phyloP scores from a whole-genome alignment of 2,888 invertebrate species.

The Leucania comma region DNA sequence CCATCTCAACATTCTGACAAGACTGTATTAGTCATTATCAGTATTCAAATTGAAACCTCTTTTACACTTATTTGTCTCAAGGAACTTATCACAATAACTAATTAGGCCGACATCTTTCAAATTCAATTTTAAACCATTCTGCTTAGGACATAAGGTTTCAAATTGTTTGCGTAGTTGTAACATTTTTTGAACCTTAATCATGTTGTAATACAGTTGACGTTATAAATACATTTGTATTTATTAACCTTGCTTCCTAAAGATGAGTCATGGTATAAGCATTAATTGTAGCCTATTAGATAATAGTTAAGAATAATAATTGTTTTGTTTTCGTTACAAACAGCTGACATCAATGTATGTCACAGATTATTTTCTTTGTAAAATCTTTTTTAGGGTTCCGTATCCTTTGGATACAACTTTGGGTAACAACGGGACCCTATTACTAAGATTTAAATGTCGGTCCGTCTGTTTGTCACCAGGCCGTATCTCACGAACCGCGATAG shows the following conservation, averaged over 20 bases:
- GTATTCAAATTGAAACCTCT: background rate
- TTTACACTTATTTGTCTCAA: constrained; percentile 38
- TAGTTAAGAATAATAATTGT: constrained; percentile 11
- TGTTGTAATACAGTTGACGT: constrained; percentile 12
- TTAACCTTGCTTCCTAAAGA: constrained; percentile 11
- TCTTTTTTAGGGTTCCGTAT: too few species aligned
- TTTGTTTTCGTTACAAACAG: constrained; percentile 30
- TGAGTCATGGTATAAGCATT: constrained; percentile 31
- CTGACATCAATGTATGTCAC: too few species aligned
- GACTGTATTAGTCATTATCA: too few species aligned
- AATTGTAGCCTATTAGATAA: constrained; percentile 30
- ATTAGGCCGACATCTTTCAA: background rate
- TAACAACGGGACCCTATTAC: too few species aligned
- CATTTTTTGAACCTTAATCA: constrained; percentile 6
- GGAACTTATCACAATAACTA: constrained; percentile 22
- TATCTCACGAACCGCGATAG: too few species aligned
- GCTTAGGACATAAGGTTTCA: background rate
- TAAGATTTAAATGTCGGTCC: too few species aligned
- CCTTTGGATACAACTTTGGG: too few species aligned
- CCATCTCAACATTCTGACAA: too few species aligned
- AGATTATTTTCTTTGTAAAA: too few species aligned
- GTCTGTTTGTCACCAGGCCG: too few species aligned
- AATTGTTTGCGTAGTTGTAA: background rate
- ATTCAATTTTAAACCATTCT: constrained; percentile 16
- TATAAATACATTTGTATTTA: constrained; percentile 9